phyloP scores from a whole-genome alignment of 2,113 vertebrate genomes.

The Oreochromis niloticus region DNA sequence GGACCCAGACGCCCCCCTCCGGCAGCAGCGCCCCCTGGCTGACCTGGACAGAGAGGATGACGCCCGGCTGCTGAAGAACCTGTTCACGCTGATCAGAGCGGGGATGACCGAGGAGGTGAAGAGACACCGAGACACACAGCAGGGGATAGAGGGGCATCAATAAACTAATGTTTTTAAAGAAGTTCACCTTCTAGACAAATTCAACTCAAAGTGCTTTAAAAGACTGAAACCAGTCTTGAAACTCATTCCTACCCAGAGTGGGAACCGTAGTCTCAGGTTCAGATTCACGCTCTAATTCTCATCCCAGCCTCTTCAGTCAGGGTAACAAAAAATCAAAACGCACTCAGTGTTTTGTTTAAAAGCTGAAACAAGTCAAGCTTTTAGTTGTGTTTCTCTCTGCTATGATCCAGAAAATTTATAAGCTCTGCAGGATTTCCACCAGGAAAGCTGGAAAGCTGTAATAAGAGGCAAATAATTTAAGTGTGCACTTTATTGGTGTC shows the following conservation, averaged over 20 bases:
- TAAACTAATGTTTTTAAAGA: neutral
- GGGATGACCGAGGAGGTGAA: slow-evolving; percentile 94
- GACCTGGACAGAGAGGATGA: slow-evolving; percentile 96
- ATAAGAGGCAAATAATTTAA: neutral
- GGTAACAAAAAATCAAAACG: neutral
- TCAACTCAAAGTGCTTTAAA: neutral
- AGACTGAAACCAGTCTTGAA: neutral
- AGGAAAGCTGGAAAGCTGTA: neutral
- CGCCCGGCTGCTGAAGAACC: slow-evolving; percentile 84
- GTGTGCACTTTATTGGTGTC: neutral
- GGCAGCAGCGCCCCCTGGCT: slow-evolving; percentile 91
- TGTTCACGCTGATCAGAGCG: slow-evolving; percentile 91
- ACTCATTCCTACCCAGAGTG: neutral
- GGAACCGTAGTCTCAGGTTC: neutral
- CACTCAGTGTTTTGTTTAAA: neutral
- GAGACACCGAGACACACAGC: neutral
- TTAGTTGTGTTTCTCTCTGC: neutral
- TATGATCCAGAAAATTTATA: neutral
- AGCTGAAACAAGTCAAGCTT: neutral
- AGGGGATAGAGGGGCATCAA: neutral
- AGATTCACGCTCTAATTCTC: neutral
- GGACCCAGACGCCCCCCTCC: slow-evolving; percentile 94
- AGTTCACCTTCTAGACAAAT: neutral
- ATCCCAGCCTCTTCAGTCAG: neutral
- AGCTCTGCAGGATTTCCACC: neutral